Percentiles rank a stretch among this genome's conserved stretches.
These are phyloP conservation scores for Fragum fragum DNA, from an alignment of 2,888 invertebrate species.

Conservation along the genomic window DNA sequence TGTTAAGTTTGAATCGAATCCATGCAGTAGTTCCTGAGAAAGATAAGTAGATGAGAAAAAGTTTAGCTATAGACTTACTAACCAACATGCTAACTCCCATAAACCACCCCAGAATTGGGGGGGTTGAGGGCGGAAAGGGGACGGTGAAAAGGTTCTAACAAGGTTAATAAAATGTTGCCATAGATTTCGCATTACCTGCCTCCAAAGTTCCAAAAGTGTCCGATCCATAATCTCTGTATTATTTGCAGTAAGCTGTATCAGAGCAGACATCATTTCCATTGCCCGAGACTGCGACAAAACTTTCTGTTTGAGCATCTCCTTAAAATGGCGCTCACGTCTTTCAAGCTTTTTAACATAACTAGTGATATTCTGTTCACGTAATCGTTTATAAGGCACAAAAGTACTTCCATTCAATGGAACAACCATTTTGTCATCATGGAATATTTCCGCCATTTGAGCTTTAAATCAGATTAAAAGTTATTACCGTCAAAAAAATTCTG, in stretches of 20 bases:
- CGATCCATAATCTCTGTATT: constrained; percentile 56
- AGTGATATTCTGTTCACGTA: constrained; percentile 48
- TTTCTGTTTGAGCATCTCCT: constrained; percentile 53
- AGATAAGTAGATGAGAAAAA: too few species aligned
- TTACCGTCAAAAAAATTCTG: too few species aligned
- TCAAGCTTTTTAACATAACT: constrained; percentile 58
- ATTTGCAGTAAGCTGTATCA: constrained; percentile 50
- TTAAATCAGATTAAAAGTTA: neutral
- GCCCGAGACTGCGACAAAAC: constrained; percentile 30
- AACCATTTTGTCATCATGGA: constrained; percentile 32
- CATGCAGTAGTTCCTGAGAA: too few species aligned
- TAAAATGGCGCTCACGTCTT: constrained; percentile 49
- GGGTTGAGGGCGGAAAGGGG: too few species aligned
- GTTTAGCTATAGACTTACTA: too few species aligned
- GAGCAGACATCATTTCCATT: constrained; percentile 53
- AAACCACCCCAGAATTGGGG: too few species aligned
- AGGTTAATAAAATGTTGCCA: too few species aligned
- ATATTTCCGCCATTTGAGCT: constrained; percentile 21
- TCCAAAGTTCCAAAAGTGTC: constrained; percentile 55
- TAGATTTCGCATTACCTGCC: constrained; percentile 44
- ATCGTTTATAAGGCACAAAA: constrained; percentile 40
- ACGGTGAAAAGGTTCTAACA: too few species aligned
- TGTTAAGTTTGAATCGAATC: too few species aligned
- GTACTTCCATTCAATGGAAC: constrained; percentile 41
- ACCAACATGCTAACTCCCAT: too few species aligned